Base-by-base conservation (phyloP, 1,140 invertebrate species). In the Epicauta chinensis region DNA sequence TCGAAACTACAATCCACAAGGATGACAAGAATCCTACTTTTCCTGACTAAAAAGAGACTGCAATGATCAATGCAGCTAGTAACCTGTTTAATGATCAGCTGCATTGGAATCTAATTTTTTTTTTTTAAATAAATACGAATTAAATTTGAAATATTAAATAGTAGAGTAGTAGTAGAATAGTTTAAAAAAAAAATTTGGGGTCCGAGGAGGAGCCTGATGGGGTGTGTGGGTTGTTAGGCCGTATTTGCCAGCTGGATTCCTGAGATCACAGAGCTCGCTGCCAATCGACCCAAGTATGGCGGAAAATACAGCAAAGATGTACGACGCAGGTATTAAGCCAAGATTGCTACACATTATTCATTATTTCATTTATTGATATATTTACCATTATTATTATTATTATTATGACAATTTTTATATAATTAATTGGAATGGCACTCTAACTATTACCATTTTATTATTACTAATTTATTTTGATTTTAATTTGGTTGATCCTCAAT, bases 241-340 rank as follows among this genome's bases (percentile, higher is more conserved):
- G 89, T 97, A 83, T 97, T 97, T 87, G 93, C 93, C 80, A 96
- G 91, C 83, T 96, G 91, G 89, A 94, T 97, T 79, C 94, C 94
- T 75, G 94, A 97, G 86, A 97, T 97, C 81, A 93, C 91, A 76
- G 93, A 96, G 81, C 89, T 97, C 79, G 88, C 94, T 77, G 93
- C 92, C 75, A 91, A 93, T 80, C 85, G 93, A 75, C 87, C 91
- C 82, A 96, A 95, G 84, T 97, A 96, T 83, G 92, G 93, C 81
- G 93, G 93, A 79, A 86, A 90, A 76, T 95, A 93, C 85, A 94
- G 89, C 82, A 91, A 92, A 82, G 92, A 95, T 83, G 83, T 91
- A 81, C 91, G 93, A 84, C 91, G 91, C 89, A 93, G 91, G 92
- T 94, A 92, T 80, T 72, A 78, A 58, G 56, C 55, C 40, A 56